Base-by-base conservation (phyloP, 2,888 invertebrate species). In the Drosophila birchii region DNA sequence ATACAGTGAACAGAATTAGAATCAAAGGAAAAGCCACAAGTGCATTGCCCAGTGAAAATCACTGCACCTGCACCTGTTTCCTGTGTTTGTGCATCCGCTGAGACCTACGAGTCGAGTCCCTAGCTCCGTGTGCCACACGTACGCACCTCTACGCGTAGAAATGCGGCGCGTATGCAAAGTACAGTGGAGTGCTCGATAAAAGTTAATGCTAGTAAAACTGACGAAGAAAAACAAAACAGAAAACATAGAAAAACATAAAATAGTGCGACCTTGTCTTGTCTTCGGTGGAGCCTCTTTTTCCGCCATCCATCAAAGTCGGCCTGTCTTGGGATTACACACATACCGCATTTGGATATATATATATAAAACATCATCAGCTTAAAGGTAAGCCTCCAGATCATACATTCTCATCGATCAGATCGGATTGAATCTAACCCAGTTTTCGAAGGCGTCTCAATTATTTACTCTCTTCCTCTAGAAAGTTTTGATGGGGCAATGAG, bases 91-190 rank as follows among this genome's bases (percentile, higher is more conserved):
- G 57, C 18, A 57, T 55, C 47, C 53, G 54, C 36, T 34, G 34
- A 57, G 59, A 61, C 55, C 34, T 34, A 29, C 29, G 29, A 29
- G 29, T 41, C 49, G 58, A 66, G 51, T 55, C 71, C 66, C 59
- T 41, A 58, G 47, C 51, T 75, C 70, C 64, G 23, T 67, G 66
- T 59, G 72, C 64, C 68, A 76, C 88, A 88, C 86, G 83, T 86
- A 82, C 83, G 83, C 80, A 83, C 76, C 88, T 84, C 69, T 56
- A 81, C 80, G 89, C 86, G 80, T 78, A 79, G 76, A 74, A 88
- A 84, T 84, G 86, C 74, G 44, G 57, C 62, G 55, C 67, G 38
- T 47, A 55, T 67, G 70, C 44, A 44, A 53, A 57, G 56, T 63
- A 51, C 62, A 61, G 81, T 81, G 80, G 75, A 87, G 82, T 85